These are phyloP conservation scores for Callithrix jacchus DNA, from an alignment of 2,113 vertebrate genomes.

Conservation along the genomic window DNA sequence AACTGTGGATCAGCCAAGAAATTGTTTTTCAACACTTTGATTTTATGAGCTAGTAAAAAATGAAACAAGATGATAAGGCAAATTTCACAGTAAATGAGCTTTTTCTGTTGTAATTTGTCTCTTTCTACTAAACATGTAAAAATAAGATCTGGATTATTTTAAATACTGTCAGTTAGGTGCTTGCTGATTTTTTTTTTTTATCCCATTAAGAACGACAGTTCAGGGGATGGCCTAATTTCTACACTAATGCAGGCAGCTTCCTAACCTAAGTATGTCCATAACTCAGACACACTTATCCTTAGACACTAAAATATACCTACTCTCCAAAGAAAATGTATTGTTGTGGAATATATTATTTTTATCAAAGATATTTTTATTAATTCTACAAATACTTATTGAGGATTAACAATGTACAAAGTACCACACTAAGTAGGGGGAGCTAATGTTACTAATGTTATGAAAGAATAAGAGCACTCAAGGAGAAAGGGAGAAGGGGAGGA, in stretches of 20 bases:
- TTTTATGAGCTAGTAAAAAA: slow-evolving; percentile 38
- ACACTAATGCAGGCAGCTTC: not conserved
- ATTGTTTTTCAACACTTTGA: not conserved
- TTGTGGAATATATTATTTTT: not conserved
- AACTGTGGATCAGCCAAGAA: not conserved
- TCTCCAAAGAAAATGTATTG: not conserved
- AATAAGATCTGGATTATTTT: not conserved
- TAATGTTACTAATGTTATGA: not conserved
- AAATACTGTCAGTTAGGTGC: not conserved
- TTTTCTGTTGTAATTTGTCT: not conserved
- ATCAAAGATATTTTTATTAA: not conserved
- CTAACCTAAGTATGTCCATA: not conserved
- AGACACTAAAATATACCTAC: not conserved
- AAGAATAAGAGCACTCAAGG: not conserved
- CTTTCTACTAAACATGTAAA: not conserved
- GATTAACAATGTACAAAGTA: not conserved
- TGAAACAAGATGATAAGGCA: not conserved
- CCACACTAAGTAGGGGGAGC: not conserved
- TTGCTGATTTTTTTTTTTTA: not conserved
- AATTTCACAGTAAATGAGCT: not conserved
- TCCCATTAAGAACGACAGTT: slow-evolving; percentile 1
- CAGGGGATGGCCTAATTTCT: not conserved
- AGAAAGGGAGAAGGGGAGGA: not conserved
- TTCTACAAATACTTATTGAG: slow-evolving; percentile 7
- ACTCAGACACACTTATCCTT: not conserved